A percentile compares a stretch with the other conserved stretches of the same genome.
Conservation (phyloP, 2,888 invertebrate genomes). For the Cataglyphis livida region DNA sequence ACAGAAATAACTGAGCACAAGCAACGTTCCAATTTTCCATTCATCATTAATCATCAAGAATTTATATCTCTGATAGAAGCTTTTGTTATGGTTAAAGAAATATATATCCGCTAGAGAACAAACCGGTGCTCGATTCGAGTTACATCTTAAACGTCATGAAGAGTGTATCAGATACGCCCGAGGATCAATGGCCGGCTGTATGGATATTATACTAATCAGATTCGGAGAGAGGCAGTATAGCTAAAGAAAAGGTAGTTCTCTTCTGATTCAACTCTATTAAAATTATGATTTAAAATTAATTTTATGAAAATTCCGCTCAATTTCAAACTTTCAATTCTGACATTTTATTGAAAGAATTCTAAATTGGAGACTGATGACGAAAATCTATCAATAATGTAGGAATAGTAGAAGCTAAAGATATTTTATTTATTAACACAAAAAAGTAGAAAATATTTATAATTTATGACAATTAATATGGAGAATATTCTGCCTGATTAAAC, state of each 20-base stretch:
- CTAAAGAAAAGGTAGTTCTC: not conserved
- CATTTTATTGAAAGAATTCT: not conserved
- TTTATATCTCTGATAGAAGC: conserved; percentile 26
- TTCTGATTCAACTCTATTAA: conserved; percentile 20
- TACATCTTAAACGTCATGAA: conserved; percentile 39
- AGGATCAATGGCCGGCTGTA: conserved; percentile 33
- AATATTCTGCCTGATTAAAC: not conserved
- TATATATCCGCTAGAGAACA: conserved; percentile 10
- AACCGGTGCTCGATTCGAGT: conserved; percentile 11
- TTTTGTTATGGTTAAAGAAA: conserved; percentile 35
- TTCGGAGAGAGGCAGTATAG: conserved; percentile 8
- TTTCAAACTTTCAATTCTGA: not conserved
- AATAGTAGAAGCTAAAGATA: not conserved
- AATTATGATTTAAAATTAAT: not conserved
- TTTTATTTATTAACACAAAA: not conserved
- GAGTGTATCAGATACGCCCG: conserved; percentile 34
- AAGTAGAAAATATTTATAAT: not conserved
- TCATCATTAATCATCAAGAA: conserved; percentile 33
- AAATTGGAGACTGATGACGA: not conserved
- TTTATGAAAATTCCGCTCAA: not conserved
- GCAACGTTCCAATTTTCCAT: conserved; percentile 9
- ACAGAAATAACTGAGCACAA: not conserved
- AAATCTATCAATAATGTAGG: not conserved
- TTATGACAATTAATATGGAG: not conserved
- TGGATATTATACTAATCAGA: conserved; percentile 39